A percentile compares a stretch with the other conserved stretches of the same genome.
Conservation (phyloP, 35 echinoderm and acorn worm genomes). For the Heliocidaris tuberculata region DNA sequence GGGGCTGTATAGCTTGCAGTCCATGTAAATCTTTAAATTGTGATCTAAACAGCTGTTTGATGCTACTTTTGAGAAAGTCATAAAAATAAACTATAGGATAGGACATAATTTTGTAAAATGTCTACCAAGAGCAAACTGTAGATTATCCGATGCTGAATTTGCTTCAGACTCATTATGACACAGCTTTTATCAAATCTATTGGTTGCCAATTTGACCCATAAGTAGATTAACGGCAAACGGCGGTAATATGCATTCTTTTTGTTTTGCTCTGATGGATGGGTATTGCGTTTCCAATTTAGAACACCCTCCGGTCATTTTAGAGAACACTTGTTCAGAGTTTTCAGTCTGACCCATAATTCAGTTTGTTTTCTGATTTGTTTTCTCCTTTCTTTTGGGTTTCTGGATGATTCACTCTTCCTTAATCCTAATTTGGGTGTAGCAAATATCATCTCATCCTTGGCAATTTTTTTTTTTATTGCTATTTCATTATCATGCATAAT, state of each 20-base stretch:
- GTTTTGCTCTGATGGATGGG: neutral
- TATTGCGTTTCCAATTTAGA: neutral
- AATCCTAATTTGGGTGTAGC: neutral
- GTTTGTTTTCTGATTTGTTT: neutral
- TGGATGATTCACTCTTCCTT: neutral
- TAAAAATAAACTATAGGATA: too few relatives aligned
- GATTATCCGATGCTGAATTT: neutral
- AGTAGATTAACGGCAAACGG: neutral
- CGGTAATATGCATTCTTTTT: neutral
- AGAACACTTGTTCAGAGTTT: neutral
- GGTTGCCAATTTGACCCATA: neutral
- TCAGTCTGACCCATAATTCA: neutral
- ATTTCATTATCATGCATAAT: neutral
- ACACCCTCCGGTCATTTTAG: neutral
- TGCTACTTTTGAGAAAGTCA: too few relatives aligned
- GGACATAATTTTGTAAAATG: too few relatives aligned
- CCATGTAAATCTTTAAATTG: too few relatives aligned
- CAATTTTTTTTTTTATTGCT: neutral
- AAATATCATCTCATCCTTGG: neutral
- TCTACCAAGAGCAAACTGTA: too few relatives aligned
- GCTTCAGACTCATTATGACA: too few relatives aligned
- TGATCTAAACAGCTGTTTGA: too few relatives aligned
- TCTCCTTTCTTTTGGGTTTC: neutral
- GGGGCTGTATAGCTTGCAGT: too few relatives aligned
- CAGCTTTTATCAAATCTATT: neutral